Base-by-base conservation (phyloP, 2,888 invertebrate species). In the Dastarcus helophoroides region DNA sequence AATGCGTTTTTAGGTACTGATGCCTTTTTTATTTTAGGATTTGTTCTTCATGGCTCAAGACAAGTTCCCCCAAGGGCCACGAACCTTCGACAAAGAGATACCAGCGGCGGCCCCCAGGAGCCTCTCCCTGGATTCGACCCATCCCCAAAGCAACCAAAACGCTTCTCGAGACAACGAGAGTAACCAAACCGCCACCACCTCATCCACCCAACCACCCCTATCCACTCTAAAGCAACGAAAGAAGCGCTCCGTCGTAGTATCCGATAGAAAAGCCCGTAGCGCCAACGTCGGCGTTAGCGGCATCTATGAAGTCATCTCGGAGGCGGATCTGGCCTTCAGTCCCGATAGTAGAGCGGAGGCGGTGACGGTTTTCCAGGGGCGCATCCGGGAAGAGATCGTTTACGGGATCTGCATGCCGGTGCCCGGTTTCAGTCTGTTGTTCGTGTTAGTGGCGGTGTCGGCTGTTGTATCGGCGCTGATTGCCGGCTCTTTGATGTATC, bases 331-430 rank as follows among this genome's bases (percentile, higher is more conserved):
- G 22, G 88, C 84, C 19, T 91, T 91, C 58, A 85, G 84, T 44
- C 86, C 89, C 1, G 82, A 86, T 47, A 68, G 73, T 29, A 71
- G 76, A 44, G 73, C 76, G 26, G 86, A 86, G 57, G 77, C 85
- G 1, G 85, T 86, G 2, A 85, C 86, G 3, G 84, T 88, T 0
- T 86, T 86, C 59, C 85, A 86, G 60, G 86, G 88, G 29, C 71
- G 83, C 52, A 88, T 86, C 51, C 71, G 80, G 26, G 88, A 89
- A 56, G 89, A 89, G 63, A 84, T 85, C 1, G 85, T 90, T 4
- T 90, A 90, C 56, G 89, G 89, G 15, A 85, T 90, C 29, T 90
- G 89, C 50, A 76, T 90, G 69, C 89, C 89, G 0, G 82, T 88
- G 13, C 79, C 86, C 0, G 84, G 86, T 14, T 90, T 90, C 57